A percentile compares a stretch with the other conserved stretches of the same genome.
Conservation (phyloP, 2,797 vertebrate species). For the Tragelaphus oryx region DNA sequence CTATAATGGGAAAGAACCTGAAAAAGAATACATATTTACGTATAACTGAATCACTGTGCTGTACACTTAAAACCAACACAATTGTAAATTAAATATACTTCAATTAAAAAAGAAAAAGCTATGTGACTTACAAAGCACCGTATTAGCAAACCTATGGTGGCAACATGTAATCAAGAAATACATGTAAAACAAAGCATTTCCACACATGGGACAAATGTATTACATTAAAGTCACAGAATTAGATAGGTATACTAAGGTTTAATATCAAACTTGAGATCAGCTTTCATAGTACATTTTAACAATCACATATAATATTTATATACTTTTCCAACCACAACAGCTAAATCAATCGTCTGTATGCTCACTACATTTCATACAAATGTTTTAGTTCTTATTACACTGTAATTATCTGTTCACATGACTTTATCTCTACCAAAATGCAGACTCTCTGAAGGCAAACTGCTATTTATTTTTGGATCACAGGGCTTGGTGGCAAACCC, state of each 20-base stretch:
- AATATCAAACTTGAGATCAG: constrained; percentile 18
- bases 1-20: neutral
- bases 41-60: neutral
- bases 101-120: neutral
- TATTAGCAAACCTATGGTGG: neutral
- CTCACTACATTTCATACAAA: neutral
- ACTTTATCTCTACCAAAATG: neutral
- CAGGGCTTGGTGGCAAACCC: neutral
- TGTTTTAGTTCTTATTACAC: neutral
- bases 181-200: neutral
- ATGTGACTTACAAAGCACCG: neutral
- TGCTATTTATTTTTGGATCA: neutral
- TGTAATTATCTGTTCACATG: neutral
- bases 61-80: neutral
- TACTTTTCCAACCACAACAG: neutral
- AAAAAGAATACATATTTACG: neutral
- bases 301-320: constrained; percentile 21
- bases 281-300: neutral
- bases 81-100: neutral
- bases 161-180: constrained; percentile 17
- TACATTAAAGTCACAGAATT: constrained; percentile 5
- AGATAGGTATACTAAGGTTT: neutral
- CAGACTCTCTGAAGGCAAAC: constrained; percentile 13
- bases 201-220: neutral
- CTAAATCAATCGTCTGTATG: neutral